phyloP scores from a whole-genome alignment of 2,797 vertebrate species.

The Malurus leucopterus region DNA sequence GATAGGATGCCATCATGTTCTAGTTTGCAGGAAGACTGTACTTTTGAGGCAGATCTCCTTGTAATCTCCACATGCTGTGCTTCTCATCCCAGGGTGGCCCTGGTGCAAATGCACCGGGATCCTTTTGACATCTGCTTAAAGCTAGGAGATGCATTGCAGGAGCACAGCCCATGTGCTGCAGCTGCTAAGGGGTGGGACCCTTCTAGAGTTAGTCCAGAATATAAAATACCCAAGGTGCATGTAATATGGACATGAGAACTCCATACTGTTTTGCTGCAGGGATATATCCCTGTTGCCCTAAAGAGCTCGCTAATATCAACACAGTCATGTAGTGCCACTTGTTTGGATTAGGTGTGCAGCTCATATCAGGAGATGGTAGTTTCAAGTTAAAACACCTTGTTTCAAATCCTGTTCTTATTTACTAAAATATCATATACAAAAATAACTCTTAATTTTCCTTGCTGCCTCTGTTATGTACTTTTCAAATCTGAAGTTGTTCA shows the following conservation, averaged over 20 bases:
- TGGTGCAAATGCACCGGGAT: neutral
- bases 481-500: neutral
- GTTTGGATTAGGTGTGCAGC: neutral
- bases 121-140: neutral
- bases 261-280: neutral
- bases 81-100: neutral
- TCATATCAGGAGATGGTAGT: neutral
- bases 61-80: accelerated
- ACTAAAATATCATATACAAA: neutral
- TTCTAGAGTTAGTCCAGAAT: neutral
- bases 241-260: neutral
- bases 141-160: neutral
- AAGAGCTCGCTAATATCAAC: neutral
- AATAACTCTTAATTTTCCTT: neutral
- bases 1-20: accelerated
- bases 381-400: neutral
- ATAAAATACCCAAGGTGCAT: neutral
- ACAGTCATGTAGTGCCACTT: neutral
- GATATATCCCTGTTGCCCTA: neutral
- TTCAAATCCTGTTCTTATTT: neutral
- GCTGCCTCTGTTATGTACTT: neutral
- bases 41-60: neutral
- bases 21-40: neutral
- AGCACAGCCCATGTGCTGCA: neutral
- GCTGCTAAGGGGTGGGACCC: neutral